Evolutionary conservation across 1,140 invertebrate genomes (phyloP).

Genomic region (Leptestheria dahalacensis): DNA sequence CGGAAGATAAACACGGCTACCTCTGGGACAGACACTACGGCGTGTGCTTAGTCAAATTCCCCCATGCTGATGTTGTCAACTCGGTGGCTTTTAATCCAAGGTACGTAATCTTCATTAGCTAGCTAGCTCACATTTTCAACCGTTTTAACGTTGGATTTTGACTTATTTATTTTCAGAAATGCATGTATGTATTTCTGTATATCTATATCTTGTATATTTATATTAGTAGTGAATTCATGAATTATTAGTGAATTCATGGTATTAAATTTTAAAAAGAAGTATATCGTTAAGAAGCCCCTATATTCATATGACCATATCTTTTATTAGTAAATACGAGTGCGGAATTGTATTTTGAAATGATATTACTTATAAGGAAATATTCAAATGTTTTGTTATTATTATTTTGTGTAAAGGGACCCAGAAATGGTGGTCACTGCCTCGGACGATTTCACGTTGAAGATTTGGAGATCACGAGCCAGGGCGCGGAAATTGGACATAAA

Average conservation of each 20-base stretch:
- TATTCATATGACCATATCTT: too few species aligned
- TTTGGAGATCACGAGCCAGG: constrained; percentile 55
- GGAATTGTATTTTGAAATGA: too few species aligned
- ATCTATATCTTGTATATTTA: background rate
- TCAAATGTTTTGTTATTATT: background rate
- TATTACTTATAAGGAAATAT: too few species aligned
- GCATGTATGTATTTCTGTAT: background rate
- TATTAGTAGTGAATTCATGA: too few species aligned
- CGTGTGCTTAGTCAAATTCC: constrained; percentile 55
- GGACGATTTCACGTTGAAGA: constrained; percentile 65
- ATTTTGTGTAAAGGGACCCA: constrained; percentile 35
- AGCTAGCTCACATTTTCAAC: too few species aligned
- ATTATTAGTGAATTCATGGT: too few species aligned
- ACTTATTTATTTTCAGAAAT: too few species aligned
- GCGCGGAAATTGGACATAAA: constrained; percentile 38
- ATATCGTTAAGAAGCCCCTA: too few species aligned
- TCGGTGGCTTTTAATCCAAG: constrained; percentile 71
- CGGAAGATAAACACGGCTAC: constrained; percentile 71
- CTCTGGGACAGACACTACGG: constrained; percentile 78
- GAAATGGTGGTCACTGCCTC: constrained; percentile 76
- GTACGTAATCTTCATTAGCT: too few species aligned
- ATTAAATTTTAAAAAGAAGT: too few species aligned
- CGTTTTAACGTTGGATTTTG: too few species aligned
- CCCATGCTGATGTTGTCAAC: constrained; percentile 70
- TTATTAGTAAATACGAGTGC: too few species aligned